Conservation (phyloP, 2,113 vertebrate species). For the Marcusenius ussheri region DNA sequence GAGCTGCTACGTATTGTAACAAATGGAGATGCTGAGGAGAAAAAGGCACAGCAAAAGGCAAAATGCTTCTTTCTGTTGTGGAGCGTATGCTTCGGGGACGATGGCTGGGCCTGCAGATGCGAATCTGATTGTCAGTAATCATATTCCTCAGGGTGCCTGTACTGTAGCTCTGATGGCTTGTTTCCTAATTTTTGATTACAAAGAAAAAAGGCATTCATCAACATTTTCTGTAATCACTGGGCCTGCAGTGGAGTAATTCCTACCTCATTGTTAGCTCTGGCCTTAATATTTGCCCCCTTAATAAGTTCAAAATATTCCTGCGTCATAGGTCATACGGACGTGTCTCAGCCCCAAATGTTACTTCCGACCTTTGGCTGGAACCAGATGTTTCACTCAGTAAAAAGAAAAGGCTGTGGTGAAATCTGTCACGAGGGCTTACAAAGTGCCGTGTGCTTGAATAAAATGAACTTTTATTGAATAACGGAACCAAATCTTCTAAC, state of each 20-base stretch:
- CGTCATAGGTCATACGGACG: constrained; percentile 62
- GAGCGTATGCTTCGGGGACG: background rate
- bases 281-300: constrained; percentile 39
- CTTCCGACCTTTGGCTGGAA: constrained; percentile 65
- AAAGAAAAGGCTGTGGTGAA: background rate
- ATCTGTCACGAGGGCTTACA: constrained; percentile 5
- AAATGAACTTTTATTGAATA: background rate
- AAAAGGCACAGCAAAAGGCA: background rate
- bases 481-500: background rate
- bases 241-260: constrained; percentile 53
- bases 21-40: background rate
- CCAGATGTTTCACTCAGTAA: constrained; percentile 59
- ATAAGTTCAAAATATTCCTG: constrained; percentile 44
- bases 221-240: constrained; percentile 67
- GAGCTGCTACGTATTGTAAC: background rate
- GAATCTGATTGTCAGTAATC: constrained; percentile 4
- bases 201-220: constrained; percentile 19
- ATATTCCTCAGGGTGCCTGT: background rate
- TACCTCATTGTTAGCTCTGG: constrained; percentile 43
- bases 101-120: background rate
- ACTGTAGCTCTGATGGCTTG: background rate
- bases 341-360: constrained; percentile 48
- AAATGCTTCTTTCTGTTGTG: background rate
- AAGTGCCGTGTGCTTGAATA: background rate
- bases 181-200: constrained; percentile 13